phyloP scores from a whole-genome alignment of 2,888 invertebrate genomes.

The Lasioglossum oenotherae region DNA sequence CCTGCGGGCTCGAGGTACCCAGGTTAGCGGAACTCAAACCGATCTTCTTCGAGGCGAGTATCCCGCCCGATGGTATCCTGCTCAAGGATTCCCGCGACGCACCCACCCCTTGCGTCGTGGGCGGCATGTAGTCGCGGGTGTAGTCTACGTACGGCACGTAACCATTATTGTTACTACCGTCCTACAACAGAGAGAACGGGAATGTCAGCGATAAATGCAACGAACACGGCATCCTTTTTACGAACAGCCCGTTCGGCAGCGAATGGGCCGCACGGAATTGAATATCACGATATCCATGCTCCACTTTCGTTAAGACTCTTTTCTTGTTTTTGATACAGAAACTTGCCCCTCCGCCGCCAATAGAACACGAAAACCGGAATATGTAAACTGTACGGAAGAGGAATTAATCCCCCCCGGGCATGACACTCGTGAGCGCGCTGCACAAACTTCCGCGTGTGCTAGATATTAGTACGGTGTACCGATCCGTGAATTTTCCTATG shows the following conservation, averaged over 20 bases:
- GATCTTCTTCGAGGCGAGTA: conserved; percentile 82
- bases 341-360: neutral
- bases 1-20: conserved; percentile 79
- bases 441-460: conserved; percentile 12
- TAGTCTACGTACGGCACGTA: conserved; percentile 96
- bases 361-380: conserved; percentile 17
- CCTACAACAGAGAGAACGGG: conserved; percentile 84
- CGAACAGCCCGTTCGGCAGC: conserved; percentile 6
- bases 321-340: neutral
- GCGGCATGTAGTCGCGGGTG: conserved; percentile 94
- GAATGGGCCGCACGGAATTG: conserved; percentile 9
- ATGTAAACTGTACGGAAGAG: conserved; percentile 16
- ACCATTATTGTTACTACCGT: conserved; percentile 93
- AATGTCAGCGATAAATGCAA: conserved; percentile 9
- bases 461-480: neutral
- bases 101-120: conserved; percentile 86
- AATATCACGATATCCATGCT: neutral
- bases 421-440: conserved; percentile 10
- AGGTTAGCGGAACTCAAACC: conserved; percentile 82
- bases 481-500: conserved; percentile 14
- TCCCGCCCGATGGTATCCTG: conserved; percentile 81
- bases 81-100: conserved; percentile 83
- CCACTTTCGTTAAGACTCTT: conserved; percentile 10
- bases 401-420: conserved; percentile 28
- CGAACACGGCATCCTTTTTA: neutral